Evolutionary conservation across 2,113 vertebrate species (phyloP).

Genomic region (Lagopus muta): DNA sequence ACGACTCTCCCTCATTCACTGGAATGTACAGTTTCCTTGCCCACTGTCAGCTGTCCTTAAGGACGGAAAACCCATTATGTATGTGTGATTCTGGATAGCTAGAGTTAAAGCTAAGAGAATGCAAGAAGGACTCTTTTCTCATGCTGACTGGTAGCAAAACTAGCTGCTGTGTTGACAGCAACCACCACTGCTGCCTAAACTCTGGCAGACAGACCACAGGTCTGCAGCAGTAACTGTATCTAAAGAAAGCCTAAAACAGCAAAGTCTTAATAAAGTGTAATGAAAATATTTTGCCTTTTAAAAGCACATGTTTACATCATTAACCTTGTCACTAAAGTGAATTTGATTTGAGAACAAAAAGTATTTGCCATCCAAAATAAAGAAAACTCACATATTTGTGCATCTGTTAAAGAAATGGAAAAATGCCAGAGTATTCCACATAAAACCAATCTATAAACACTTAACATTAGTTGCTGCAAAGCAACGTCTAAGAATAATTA

Average conservation of each 20-base stretch:
- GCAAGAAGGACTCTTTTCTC: neutral
- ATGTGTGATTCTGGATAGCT: neutral
- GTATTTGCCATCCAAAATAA: neutral
- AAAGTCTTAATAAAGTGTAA: neutral
- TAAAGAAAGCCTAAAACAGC: neutral
- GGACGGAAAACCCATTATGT: neutral
- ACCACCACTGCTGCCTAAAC: neutral
- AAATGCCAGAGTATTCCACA: neutral
- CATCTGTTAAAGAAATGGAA: neutral
- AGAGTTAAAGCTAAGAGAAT: neutral
- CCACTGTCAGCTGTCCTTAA: neutral
- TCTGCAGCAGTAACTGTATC: neutral
- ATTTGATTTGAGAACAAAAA: neutral
- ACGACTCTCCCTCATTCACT: neutral
- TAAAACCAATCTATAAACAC: neutral
- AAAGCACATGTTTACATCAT: neutral
- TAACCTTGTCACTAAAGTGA: neutral
- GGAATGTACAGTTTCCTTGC: neutral
- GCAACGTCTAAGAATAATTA: neutral
- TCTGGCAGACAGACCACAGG: neutral
- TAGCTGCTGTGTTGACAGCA: neutral
- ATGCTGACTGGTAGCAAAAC: neutral
- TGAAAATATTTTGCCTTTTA: neutral
- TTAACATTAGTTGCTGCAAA: neutral
- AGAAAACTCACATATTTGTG: neutral